Base-by-base conservation (phyloP, 2,113 vertebrate species). In the Rhabdomys dilectus region DNA sequence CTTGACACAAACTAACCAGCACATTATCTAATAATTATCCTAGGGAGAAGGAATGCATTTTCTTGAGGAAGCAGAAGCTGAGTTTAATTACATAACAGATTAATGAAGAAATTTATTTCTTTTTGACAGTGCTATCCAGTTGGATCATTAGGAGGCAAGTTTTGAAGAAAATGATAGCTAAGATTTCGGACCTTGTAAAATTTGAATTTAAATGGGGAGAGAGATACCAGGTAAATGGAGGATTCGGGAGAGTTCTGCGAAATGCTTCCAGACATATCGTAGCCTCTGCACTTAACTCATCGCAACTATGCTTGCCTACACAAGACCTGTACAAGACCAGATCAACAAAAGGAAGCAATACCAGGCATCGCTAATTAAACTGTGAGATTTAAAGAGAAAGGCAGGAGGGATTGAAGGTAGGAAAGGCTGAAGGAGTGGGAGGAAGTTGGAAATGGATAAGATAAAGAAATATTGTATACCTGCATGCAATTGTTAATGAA, bases 1-100 rank as follows among this genome's bases (percentile, higher is more conserved):
- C 53, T 58, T 58, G 80, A n/a, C 12, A 82, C 36, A 39, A n/a
- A 82, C 36, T 60, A 39, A 26, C 36, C 34, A n/a, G 34, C 0
- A 12, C 53, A 82, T 26, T 60, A 39, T 82, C 56, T 16, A 21
- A 34, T 68, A 91, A 39, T 58, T 66, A 39, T 24, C 21, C 1
- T n/a, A 91, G 73, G 13, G n/a, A 94, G 62, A 62, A 76, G 1
- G 15, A 3, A 12, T 29, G 5, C 13, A 29, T 62, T 78, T 92
- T 91, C 39, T 68, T 48, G 26, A 95, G 48, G 31, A 81, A 78
- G 89, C 39, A 88, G 24, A 84, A 24, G 45, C 39, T 73, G 21
- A 95, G 19, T 34, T 78, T 78, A 91, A 94, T 89, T 88, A 92
- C 93, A 80, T 5, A n/a, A 70, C 24, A 87, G 7, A 62, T 15